Evolutionary conservation across 2,888 invertebrate genomes (phyloP).

Genomic region (Nomada hirtipes): DNA sequence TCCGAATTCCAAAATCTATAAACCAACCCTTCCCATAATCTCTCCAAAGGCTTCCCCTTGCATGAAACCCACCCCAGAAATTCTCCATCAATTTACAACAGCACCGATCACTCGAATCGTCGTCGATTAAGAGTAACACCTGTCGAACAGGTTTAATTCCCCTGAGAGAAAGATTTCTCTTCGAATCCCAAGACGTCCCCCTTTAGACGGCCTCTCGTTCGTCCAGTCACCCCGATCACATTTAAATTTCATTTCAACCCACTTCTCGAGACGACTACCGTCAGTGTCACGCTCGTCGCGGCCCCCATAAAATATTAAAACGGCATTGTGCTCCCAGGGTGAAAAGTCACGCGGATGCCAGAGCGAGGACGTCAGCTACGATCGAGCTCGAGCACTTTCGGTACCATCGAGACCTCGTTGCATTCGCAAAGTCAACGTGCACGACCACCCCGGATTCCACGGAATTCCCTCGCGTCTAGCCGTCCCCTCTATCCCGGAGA

Average conservation of each 20-base stretch:
- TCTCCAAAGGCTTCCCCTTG: too few species aligned
- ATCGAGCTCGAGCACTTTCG: slow-evolving; percentile 59
- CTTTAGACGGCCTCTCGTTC: not conserved
- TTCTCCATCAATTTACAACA: too few species aligned
- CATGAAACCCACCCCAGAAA: too few species aligned
- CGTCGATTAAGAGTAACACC: too few species aligned
- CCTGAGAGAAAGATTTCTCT: too few species aligned
- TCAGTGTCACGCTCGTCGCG: slow-evolving; percentile 28
- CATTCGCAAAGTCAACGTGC: slow-evolving; percentile 54
- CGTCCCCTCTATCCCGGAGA: not conserved
- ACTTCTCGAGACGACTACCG: slow-evolving; percentile 20
- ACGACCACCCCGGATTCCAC: slow-evolving; percentile 8
- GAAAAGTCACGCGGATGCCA: slow-evolving; percentile 43
- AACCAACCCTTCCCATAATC: not conserved
- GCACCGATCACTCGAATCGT: too few species aligned
- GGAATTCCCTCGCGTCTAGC: slow-evolving; percentile 12
- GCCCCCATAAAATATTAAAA: slow-evolving; percentile 64
- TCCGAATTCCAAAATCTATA: too few species aligned
- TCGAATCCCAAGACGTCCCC: too few species aligned
- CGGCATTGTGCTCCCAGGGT: slow-evolving; percentile 39
- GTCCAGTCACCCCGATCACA: not conserved
- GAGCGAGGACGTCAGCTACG: slow-evolving; percentile 41
- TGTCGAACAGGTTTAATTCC: too few species aligned
- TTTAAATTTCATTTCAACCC: slow-evolving; percentile 37
- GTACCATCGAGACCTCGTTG: slow-evolving; percentile 58